These are phyloP conservation scores for Prinia subflava DNA, from an alignment of 2,113 vertebrate genomes.

Conservation along the genomic window DNA sequence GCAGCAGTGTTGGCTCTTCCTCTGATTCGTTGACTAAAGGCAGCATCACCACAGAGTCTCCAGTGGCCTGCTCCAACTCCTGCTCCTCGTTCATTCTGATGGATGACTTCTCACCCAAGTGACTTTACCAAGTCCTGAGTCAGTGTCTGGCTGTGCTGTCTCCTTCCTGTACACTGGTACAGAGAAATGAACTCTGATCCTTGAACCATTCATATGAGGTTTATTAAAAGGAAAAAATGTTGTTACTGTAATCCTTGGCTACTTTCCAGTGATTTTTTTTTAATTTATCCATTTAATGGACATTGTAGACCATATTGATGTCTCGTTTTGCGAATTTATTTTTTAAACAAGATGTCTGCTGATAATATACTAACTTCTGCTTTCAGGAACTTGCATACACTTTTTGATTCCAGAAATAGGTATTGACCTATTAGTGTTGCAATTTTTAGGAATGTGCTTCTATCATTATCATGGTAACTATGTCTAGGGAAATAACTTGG, in stretches of 20 bases:
- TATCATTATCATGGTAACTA: slow-evolving; percentile 43
- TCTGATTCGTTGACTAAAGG: slow-evolving; percentile 89
- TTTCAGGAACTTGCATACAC: slow-evolving; percentile 46
- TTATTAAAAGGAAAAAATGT: slow-evolving; percentile 43
- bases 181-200: slow-evolving; percentile 66
- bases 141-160: slow-evolving; percentile 61
- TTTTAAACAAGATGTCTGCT: slow-evolving; percentile 57
- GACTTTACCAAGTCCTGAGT: slow-evolving; percentile 69
- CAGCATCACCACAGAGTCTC: slow-evolving; percentile 84
- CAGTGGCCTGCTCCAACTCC: slow-evolving; percentile 83
- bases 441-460: slow-evolving; percentile 42
- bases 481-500: slow-evolving; percentile 43
- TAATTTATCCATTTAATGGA: slow-evolving; percentile 39
- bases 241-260: slow-evolving; percentile 43
- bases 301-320: slow-evolving; percentile 49
- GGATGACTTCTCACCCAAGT: slow-evolving; percentile 92
- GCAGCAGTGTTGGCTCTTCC: slow-evolving; percentile 88
- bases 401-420: slow-evolving; percentile 49
- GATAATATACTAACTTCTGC: slow-evolving; percentile 57
- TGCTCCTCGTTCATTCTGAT: slow-evolving; percentile 81
- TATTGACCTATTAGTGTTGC: slow-evolving; percentile 48
- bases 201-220: slow-evolving; percentile 50
- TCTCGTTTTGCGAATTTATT: slow-evolving; percentile 59
- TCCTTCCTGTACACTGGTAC: slow-evolving; percentile 29
- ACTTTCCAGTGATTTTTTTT: slow-evolving; percentile 58